A percentile compares a stretch with the other conserved stretches of the same genome.
phyloP scores from a whole-genome alignment of 2,888 invertebrate species.

The Muschampia plurimacula region DNA sequence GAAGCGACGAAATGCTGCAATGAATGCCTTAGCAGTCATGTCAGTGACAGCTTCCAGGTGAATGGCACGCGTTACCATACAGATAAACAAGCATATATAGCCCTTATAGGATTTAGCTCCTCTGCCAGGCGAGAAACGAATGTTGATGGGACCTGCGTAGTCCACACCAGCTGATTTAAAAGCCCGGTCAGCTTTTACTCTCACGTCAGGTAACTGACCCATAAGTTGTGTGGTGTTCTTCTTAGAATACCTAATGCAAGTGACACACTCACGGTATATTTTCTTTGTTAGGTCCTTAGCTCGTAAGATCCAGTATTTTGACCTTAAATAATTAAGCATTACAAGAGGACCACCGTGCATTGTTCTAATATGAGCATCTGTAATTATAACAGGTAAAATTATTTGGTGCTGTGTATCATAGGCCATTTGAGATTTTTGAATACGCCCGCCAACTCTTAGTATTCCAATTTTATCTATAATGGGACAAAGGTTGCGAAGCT shows the following conservation, averaged over 20 bases:
- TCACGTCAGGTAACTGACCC: constrained; percentile 1
- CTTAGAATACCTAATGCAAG: neutral
- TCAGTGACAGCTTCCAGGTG: neutral
- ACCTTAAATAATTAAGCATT: neutral
- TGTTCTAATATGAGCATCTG: constrained; percentile 7
- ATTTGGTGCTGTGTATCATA: constrained; percentile 6
- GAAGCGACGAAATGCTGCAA: neutral
- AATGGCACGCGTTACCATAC: neutral
- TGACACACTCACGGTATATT: constrained; percentile 1
- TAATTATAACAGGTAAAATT: constrained; percentile 3
- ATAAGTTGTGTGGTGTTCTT: neutral
- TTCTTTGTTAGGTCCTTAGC: neutral
- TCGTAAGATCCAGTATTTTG: constrained; percentile 3
- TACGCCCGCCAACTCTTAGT: constrained; percentile 7
- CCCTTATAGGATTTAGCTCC: constrained; percentile 23
- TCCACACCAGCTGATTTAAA: neutral
- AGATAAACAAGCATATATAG: constrained; percentile 5
- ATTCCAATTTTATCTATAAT: neutral
- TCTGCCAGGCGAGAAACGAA: neutral
- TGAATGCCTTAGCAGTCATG: neutral
- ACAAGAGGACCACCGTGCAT: neutral
- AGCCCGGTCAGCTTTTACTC: neutral
- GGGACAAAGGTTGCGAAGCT: neutral
- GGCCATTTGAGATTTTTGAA: neutral
- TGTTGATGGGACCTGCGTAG: neutral